Conservation (phyloP, 2,113 vertebrate genomes). For the Oreochromis aureus region DNA sequence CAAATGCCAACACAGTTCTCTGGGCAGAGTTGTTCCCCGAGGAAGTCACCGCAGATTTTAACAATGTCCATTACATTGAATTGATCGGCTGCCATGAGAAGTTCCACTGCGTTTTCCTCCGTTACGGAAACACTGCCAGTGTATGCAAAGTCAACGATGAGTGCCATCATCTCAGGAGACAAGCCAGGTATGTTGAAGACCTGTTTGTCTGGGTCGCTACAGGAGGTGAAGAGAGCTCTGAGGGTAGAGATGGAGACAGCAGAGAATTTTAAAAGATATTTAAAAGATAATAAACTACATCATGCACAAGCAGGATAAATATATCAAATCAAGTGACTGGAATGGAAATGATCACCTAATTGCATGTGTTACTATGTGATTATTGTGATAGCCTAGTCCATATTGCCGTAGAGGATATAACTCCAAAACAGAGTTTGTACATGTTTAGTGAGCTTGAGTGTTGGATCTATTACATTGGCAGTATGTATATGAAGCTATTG, state of each 20-base stretch:
- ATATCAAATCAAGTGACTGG: background rate
- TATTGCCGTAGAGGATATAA: background rate
- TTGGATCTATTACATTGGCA: background rate
- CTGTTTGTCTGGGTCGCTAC: background rate
- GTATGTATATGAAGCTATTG: background rate
- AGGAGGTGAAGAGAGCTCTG: background rate
- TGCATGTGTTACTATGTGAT: background rate
- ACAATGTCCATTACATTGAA: background rate
- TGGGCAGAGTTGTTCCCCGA: conserved; percentile 66
- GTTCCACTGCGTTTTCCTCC: background rate
- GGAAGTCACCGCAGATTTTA: conserved; percentile 69
- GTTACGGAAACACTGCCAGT: background rate
- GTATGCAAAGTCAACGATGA: background rate
- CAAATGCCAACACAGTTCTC: conserved; percentile 74
- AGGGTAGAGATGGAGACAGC: background rate
- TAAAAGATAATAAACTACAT: background rate
- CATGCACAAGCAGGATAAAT: background rate
- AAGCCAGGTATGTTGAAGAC: background rate
- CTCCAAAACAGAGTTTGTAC: background rate
- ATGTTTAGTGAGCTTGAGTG: background rate
- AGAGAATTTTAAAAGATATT: background rate
- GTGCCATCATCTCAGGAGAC: background rate
- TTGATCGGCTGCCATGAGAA: background rate
- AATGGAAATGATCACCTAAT: background rate
- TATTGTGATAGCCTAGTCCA: background rate